These are phyloP conservation scores for Microtus pennsylvanicus DNA, from an alignment of 2,113 vertebrate genomes.

Conservation along the genomic window DNA sequence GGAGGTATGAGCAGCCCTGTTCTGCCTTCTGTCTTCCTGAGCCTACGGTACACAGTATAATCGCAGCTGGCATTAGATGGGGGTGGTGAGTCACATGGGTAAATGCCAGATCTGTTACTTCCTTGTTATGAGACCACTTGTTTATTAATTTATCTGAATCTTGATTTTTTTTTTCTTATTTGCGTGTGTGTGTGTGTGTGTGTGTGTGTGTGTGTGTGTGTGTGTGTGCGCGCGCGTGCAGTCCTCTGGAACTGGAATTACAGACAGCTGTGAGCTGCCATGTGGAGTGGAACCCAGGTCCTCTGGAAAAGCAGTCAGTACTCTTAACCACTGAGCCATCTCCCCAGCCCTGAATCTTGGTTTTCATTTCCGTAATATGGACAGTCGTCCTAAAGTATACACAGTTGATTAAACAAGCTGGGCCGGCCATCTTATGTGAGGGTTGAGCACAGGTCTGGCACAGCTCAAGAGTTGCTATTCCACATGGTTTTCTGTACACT, in stretches of 20 bases:
- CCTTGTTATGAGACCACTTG: neutral
- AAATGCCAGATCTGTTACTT: neutral
- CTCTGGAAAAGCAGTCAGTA: neutral
- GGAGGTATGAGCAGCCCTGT: slow-evolving; percentile 87
- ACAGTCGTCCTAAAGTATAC: neutral
- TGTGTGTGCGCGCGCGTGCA: too few relatives aligned
- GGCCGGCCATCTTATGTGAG: neutral
- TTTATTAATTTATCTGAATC: neutral
- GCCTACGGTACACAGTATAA: neutral
- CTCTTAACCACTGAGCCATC: neutral
- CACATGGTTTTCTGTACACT: neutral
- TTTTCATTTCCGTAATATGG: neutral
- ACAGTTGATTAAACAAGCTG: neutral
- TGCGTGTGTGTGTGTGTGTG: too few relatives aligned
- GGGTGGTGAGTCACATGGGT: neutral
- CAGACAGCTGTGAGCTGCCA: neutral
- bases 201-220: too few relatives aligned
- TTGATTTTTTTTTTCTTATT: neutral
- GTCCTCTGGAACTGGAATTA: neutral
- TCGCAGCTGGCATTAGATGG: neutral
- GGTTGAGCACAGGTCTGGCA: neutral
- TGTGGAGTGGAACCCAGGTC: neutral
- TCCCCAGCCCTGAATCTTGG: neutral
- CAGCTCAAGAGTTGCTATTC: neutral
- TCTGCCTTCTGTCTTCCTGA: neutral